A percentile compares a stretch with the other conserved stretches of the same genome.
These are phyloP conservation scores for Pristiophorus japonicus DNA, from an alignment of 2,113 vertebrate species.

Conservation along the genomic window DNA sequence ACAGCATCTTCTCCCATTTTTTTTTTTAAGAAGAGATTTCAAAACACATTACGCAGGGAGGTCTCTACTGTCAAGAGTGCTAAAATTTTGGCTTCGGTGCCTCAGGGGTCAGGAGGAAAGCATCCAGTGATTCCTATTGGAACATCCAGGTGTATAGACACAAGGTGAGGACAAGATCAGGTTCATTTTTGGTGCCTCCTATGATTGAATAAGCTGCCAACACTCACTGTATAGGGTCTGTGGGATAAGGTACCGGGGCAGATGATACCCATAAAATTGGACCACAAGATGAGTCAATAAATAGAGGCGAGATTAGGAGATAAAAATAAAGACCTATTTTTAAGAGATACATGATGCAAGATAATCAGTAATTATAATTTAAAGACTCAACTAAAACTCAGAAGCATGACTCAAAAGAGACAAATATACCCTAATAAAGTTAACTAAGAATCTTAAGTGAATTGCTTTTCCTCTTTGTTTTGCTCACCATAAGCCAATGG, in stretches of 20 bases:
- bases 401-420: not conserved
- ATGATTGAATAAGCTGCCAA: not conserved
- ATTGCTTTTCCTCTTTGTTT: not conserved
- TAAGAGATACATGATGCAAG: not conserved
- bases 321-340: not conserved
- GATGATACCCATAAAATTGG: not conserved
- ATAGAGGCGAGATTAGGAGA: not conserved
- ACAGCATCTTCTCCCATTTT: not conserved
- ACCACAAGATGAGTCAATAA: not conserved
- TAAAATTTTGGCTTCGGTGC: not conserved
- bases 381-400: not conserved
- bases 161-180: not conserved
- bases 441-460: not conserved
- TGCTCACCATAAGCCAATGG: conserved; percentile 70
- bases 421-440: not conserved
- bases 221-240: not conserved
- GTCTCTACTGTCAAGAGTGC: not conserved
- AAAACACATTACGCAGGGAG: not conserved
- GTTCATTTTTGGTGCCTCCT: not conserved
- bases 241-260: not conserved
- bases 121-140: not conserved
- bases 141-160: no score
- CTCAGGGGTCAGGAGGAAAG: not conserved
- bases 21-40: not conserved
- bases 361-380: not conserved